phyloP scores from a whole-genome alignment of 2,888 invertebrate genomes.

The Cacoxenus indagator region DNA sequence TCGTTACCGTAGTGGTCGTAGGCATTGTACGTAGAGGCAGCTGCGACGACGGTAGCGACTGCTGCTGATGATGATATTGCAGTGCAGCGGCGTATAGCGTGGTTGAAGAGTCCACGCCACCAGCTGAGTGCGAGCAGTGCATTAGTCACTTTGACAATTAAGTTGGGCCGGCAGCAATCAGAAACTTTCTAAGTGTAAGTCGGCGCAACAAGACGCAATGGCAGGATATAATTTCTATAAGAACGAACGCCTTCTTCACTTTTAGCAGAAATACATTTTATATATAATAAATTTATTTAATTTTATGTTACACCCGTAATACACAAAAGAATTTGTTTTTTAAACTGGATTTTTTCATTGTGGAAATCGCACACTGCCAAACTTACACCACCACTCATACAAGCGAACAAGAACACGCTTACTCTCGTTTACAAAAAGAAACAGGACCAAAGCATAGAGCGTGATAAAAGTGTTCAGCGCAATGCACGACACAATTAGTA shows the following conservation, averaged over 20 bases:
- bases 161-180: constrained; percentile 30
- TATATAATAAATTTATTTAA: too few relatives aligned
- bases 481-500: neutral
- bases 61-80: constrained; percentile 53
- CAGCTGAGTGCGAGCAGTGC: constrained; percentile 84
- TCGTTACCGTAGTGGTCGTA: constrained; percentile 43
- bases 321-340: too few relatives aligned
- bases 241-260: too few relatives aligned
- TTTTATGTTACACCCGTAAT: too few relatives aligned
- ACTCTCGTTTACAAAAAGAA: neutral
- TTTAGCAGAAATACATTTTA: too few relatives aligned
- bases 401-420: constrained; percentile 27
- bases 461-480: neutral
- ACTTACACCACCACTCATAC: too few relatives aligned
- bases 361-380: too few relatives aligned
- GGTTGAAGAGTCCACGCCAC: constrained; percentile 77
- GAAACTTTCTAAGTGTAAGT: neutral
- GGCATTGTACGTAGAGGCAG: constrained; percentile 7
- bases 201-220: neutral
- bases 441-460: neutral
- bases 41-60: constrained; percentile 27
- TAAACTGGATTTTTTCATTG: too few relatives aligned
- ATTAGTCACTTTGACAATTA: constrained; percentile 68
- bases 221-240: too few relatives aligned
- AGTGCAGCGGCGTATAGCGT: constrained; percentile 68